Conservation (phyloP, 1,140 invertebrate species). For the Dendrolimus punctatus region DNA sequence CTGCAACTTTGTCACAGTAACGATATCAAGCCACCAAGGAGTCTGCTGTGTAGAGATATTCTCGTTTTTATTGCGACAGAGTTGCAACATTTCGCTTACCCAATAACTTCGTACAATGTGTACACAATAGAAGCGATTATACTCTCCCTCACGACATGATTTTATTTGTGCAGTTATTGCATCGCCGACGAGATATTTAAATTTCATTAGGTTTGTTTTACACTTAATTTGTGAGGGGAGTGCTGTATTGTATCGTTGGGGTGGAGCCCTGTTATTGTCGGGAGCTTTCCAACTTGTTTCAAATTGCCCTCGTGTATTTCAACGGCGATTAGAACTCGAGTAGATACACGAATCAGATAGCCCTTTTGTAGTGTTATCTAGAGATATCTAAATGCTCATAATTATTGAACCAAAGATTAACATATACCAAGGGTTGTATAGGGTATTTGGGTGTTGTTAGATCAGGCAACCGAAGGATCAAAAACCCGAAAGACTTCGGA, state of each 20-base stretch:
- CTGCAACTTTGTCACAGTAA: constrained; percentile 46
- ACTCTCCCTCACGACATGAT: constrained; percentile 62
- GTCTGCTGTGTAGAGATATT: constrained; percentile 9
- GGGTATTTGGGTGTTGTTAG: too few relatives aligned
- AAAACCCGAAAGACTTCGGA: too few relatives aligned
- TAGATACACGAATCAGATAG: constrained; percentile 49
- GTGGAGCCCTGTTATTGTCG: constrained; percentile 51
- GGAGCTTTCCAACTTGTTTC: constrained; percentile 48
- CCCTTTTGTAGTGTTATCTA: constrained; percentile 34
- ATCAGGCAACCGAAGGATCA: too few relatives aligned
- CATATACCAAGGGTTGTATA: too few relatives aligned
- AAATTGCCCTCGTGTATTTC: constrained; percentile 45
- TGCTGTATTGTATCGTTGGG: constrained; percentile 42
- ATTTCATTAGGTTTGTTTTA: constrained; percentile 72
- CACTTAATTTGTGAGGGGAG: constrained; percentile 70
- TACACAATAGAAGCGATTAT: constrained; percentile 66
- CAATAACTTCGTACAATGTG: constrained; percentile 48
- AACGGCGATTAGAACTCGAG: constrained; percentile 52
- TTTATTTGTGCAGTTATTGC: constrained; percentile 70
- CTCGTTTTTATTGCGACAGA: constrained; percentile 11
- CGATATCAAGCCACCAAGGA: constrained; percentile 3
- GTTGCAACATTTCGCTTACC: constrained; percentile 19
- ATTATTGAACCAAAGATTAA: constrained; percentile 29
- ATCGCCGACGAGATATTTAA: constrained; percentile 66
- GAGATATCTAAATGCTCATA: constrained; percentile 19